Evolutionary conservation across 2,888 invertebrate genomes (phyloP), one percentile per base, ranked within the genome.

Genomic region (Cheilosia impressa): DNA sequence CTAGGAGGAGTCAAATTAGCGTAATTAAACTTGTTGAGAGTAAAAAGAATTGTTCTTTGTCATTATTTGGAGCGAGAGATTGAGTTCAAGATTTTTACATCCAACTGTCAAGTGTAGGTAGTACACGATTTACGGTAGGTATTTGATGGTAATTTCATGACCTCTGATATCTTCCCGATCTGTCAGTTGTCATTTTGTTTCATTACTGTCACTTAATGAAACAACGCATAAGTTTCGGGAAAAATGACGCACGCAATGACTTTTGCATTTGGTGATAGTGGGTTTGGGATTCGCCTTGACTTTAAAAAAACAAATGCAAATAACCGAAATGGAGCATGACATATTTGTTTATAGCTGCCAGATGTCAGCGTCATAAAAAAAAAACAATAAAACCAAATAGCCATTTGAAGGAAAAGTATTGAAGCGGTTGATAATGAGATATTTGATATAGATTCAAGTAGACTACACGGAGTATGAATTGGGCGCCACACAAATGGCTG

Each of bases 51-150:
- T 41, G 24, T 52, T 27, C 17, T 34, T 71, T n/a, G 24, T 45
- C n/a, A 34, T 27, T 69, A 73, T 65, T 66, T 84, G 17, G 84
- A 84, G 79, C 84, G 58, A 57, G 52, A 60, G 71, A 80, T 71
- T 69, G 45, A 31, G 75, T 80, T 79, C 69, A 80, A 79, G 84
- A 53, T 75, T 71, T 69, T 52, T 68, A 45, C n/a, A 27, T 62
- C 2, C 43, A 19, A 50, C 52, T 63, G n/a, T 60, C 60, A 68
- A 47, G 5, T 45, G 15, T 65, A 22, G 27, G 27, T 27, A 6
- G 52, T 43, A 43, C 43, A 13, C 17, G 17, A 6, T 27, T 41
- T 41, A 24, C 43, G 27, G 43, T 19, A 38, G 27, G 43, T 19
- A 38, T 43, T 68, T 55, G 27, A 27, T 27, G 6, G 27, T 6